Base-by-base conservation (phyloP, 2,797 vertebrate species). In the Podarcis lilfordi region DNA sequence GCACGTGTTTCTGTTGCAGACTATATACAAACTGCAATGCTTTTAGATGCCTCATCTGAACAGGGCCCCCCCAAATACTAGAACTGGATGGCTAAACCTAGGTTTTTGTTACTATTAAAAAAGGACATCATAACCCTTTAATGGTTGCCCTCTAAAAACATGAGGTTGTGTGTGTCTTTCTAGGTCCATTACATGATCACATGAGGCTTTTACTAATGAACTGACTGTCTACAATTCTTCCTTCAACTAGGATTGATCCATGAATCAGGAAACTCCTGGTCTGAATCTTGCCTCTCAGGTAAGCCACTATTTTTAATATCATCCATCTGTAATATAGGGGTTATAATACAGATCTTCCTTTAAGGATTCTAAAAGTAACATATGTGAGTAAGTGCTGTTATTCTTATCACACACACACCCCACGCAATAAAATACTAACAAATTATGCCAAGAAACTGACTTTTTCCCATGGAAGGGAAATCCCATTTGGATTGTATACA, bases 401-500 rank as follows among this genome's bases (percentile, higher is more conserved):
- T 71, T 79, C 25, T 32, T 79, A 29, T 29, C 19, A 13, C 15
- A 43, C 43, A 43, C 43, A 43, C 29, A 32, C 8, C 4, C 13
- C 45, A 55, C 13, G 3, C 11, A 78, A 50, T 50, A 13, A 78
- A 50, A 55, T 6, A 68, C 15, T 55, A 37, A 19, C 77, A 50
- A 19, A 13, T 76, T 66, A 81, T 89, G 83, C 45, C 64, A 72
- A 89, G 93, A 92, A 83, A 84, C 83, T 86, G 85, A 90, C 92
- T 82, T 64, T 64, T 76, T 86, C 92, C 90, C 89, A 91, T 86
- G 86, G 92, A 94, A 93, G 92, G 89, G 91, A 89, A 66, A 80
- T 93, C 93, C 86, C 91, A 89, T 95, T 90, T 94, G 91, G 91
- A 95, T 92, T 90, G 91, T 3, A 86, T 86, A 76, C 87, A 93